A percentile compares a stretch with the other conserved stretches of the same genome.
These are phyloP conservation scores for Apocheima hispidaria DNA, from an alignment of 2,888 invertebrate species.

Conservation along the genomic window DNA sequence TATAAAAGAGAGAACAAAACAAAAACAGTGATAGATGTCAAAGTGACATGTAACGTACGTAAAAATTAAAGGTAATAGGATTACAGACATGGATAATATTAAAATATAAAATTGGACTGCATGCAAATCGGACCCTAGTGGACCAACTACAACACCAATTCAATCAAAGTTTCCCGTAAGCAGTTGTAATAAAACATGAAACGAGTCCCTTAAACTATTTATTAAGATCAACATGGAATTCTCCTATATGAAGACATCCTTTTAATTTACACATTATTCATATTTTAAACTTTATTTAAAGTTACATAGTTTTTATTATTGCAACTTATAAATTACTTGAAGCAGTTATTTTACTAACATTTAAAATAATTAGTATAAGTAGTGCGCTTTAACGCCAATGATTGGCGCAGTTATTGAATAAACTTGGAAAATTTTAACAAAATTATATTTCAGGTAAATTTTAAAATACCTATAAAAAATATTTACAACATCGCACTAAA, in stretches of 20 bases:
- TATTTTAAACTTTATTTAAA: slow-evolving; percentile 10
- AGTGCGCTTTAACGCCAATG: too few species aligned
- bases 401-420: neutral
- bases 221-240: slow-evolving; percentile 32
- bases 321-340: slow-evolving; percentile 33
- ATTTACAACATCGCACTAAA: slow-evolving; percentile 28
- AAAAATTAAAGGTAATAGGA: too few species aligned
- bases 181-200: neutral
- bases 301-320: slow-evolving; percentile 14
- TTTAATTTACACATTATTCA: slow-evolving; percentile 27
- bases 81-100: too few species aligned
- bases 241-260: slow-evolving; percentile 28
- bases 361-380: slow-evolving; percentile 16
- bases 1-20: too few species aligned
- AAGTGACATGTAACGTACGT: too few species aligned
- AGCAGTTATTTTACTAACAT: slow-evolving; percentile 21
- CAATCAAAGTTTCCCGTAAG: too few species aligned
- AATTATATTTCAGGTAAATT: neutral
- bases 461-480: slow-evolving; percentile 15
- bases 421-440: neutral
- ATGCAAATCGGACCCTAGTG: too few species aligned
- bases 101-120: too few species aligned
- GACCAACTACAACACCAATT: too few species aligned
- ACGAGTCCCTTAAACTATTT: slow-evolving; percentile 23
- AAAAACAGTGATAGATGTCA: too few species aligned